Base-by-base conservation (phyloP, 1,140 invertebrate genomes). In the Luehdorfia chinensis region DNA sequence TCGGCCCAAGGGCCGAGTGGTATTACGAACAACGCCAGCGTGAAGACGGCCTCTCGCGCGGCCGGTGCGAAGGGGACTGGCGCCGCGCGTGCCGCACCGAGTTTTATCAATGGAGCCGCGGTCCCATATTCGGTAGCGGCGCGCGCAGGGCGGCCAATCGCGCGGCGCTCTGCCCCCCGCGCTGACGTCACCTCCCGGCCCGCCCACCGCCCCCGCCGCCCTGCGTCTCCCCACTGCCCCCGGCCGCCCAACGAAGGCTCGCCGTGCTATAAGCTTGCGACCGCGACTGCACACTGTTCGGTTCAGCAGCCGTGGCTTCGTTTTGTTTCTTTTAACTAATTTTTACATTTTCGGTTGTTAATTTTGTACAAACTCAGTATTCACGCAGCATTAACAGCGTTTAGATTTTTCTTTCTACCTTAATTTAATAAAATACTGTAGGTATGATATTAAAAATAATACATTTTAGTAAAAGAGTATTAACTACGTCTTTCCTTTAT, bases 51-150 rank as follows among this genome's bases (percentile, higher is more conserved):
- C 69, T 76, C 54, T 65, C 80, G 55, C 76, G 73, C 56, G 76
- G 75, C 76, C 77, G 62, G 71, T 75, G 61, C 81, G 76, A 78
- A 74, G 71, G 75, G 78, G 75, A 86, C 84, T 87, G 76, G 73
- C 80, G 77, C 70, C 78, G 77, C 76, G 81, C 83, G 78, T 74
- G 75, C 75, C 80, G 77, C 84, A 47, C 63, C 74, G 67, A 67
- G 65, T 85, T 84, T 86, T 87, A 87, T 87, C 79, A 87, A 87
- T 87, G 85, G 75, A 84, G 69, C 60, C 67, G 69, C 80, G 81
- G 85, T 87, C 81, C 85, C 85, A 87, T 87, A 87, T 87, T 87
- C 84, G 85, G 85, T 86, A 86, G 77, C 80, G 73, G 67, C 75
- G 80, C 79, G 77, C 75, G 83, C 75, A 76, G 49, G 64, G 73